Percentiles rank a stretch among this genome's conserved stretches.
Conservation (phyloP, 2,888 invertebrate species). For the Druceiella hillmani region DNA sequence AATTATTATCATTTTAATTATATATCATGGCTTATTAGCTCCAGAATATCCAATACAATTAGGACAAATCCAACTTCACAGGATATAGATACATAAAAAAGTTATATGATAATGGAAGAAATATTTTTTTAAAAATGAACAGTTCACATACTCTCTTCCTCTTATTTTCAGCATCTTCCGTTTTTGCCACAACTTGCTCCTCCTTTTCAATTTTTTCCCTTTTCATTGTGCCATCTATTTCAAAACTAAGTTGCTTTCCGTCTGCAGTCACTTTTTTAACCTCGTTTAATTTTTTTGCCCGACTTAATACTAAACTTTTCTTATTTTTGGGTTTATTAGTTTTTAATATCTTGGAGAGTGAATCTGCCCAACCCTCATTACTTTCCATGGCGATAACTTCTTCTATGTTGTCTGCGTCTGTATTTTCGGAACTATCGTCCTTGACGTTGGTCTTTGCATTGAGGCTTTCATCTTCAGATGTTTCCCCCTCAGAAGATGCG, state of each 20-base stretch:
- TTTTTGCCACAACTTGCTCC: slow-evolving; percentile 32
- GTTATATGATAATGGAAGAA: slow-evolving; percentile 6
- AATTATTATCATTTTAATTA: too few relatives aligned
- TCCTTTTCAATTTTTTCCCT: slow-evolving; percentile 40
- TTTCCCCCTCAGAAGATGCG: slow-evolving; percentile 21
- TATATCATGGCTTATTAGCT: too few relatives aligned
- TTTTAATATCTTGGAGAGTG: slow-evolving; percentile 71
- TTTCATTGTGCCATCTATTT: slow-evolving; percentile 57
- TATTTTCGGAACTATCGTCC: slow-evolving; percentile 21
- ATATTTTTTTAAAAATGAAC: slow-evolving; percentile 9
- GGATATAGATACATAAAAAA: too few relatives aligned
- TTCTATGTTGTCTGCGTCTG: slow-evolving; percentile 25
- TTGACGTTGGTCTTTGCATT: slow-evolving; percentile 25
- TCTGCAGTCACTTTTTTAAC: slow-evolving; percentile 42
- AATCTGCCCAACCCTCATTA: slow-evolving; percentile 78
- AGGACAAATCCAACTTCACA: too few relatives aligned
- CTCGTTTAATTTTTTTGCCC: slow-evolving; percentile 68
- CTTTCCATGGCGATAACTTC: slow-evolving; percentile 30
- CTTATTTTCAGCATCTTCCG: slow-evolving; percentile 34
- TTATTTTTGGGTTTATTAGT: slow-evolving; percentile 70
- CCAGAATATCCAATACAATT: too few relatives aligned
- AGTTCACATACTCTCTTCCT: slow-evolving; percentile 31
- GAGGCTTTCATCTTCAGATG: slow-evolving; percentile 21
- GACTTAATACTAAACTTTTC: slow-evolving; percentile 69
- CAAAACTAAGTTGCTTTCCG: slow-evolving; percentile 53